phyloP scores from a whole-genome alignment of 2,888 invertebrate species.

The Rhopalosiphum nymphaeae region DNA sequence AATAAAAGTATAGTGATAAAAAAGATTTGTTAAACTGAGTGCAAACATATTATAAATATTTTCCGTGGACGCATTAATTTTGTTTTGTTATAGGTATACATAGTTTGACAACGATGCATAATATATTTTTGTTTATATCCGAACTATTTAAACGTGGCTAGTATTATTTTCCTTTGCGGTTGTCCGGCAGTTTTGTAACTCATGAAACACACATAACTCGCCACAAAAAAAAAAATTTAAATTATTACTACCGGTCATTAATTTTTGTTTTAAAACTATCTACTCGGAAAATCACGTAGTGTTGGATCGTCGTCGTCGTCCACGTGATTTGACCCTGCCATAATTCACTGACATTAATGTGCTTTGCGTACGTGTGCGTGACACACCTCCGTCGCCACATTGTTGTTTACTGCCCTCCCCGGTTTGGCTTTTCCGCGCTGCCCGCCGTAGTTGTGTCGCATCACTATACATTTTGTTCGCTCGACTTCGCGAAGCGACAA shows the following conservation, averaged over 20 bases:
- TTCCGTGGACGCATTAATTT: neutral
- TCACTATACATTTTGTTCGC: neutral
- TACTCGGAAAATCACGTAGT: neutral
- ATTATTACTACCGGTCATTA: constrained; percentile 27
- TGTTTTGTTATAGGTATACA: neutral
- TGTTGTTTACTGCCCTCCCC: neutral
- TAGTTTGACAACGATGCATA: neutral
- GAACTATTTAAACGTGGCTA: neutral
- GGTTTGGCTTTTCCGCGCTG: neutral
- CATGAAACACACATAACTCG: neutral
- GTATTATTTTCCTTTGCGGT: neutral
- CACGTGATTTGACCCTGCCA: neutral
- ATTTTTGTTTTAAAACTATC: constrained; percentile 26
- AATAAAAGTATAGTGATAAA: neutral
- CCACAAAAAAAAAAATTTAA: neutral
- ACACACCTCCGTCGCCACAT: neutral
- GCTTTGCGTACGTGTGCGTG: neutral
- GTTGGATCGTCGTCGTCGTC: neutral
- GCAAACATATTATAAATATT: neutral
- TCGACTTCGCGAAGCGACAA: neutral
- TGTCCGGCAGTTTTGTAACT: neutral
- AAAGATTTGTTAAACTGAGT: neutral
- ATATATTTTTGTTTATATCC: neutral
- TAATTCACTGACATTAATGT: constrained; percentile 22
- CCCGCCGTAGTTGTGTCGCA: neutral